Conservation (phyloP, 2,113 vertebrate species). For the Neoarius graeffei region DNA sequence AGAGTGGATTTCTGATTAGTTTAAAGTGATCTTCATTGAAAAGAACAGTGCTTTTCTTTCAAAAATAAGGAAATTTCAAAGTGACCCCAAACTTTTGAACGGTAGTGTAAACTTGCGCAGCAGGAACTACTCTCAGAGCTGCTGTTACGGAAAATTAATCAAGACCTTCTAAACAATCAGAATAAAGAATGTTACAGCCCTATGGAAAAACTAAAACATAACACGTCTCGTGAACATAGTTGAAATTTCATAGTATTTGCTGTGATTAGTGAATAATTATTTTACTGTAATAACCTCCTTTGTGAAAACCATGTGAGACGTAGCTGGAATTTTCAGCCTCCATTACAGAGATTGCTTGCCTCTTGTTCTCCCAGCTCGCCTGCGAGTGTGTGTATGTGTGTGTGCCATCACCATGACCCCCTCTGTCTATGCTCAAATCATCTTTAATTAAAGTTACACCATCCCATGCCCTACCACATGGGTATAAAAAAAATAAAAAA, state of each 20-base stretch:
- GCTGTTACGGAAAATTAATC: background rate
- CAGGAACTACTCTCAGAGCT: background rate
- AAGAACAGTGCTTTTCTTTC: too few species aligned
- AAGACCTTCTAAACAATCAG: too few species aligned
- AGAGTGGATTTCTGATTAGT: too few species aligned
- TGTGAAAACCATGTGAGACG: background rate
- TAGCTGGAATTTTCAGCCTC: background rate
- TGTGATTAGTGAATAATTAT: background rate
- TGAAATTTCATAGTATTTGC: background rate
- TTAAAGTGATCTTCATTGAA: too few species aligned
- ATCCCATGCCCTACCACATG: slow-evolving; percentile 11
- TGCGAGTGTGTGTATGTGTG: background rate
- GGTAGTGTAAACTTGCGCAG: background rate
- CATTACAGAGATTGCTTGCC: background rate
- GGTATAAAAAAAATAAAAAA: slow-evolving; percentile 2
- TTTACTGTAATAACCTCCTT: background rate
- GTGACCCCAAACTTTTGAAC: too few species aligned
- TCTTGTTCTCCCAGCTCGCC: background rate
- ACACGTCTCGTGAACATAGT: too few species aligned
- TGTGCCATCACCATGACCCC: background rate
- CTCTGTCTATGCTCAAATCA: slow-evolving; percentile 28
- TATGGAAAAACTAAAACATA: too few species aligned
- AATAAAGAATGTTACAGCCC: too few species aligned
- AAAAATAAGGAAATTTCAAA: too few species aligned
- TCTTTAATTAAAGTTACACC: slow-evolving; percentile 40